Base-by-base conservation (phyloP, 2,888 invertebrate species). In the Polyploca ridens region DNA sequence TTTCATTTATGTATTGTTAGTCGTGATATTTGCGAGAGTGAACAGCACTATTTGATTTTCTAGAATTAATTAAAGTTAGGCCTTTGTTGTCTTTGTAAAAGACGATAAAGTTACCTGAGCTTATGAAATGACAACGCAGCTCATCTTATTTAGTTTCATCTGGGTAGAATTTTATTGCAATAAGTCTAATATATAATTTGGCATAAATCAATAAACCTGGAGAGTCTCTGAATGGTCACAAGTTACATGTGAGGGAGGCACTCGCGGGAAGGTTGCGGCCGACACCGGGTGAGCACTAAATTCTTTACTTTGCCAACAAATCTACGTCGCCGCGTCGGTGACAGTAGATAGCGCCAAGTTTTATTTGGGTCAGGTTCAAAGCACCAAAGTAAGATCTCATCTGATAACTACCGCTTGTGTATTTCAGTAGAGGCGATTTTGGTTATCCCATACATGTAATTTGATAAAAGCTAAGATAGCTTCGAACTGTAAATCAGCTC, bases 361-460 rank as follows among this genome's bases (percentile, higher is more conserved):
- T 87, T 90, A 90, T 90, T 86, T 87, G 84, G 89, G 90, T 88
- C 89, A 87, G 85, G 77, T 77, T 79, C 73, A 72, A 64, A 67
- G 72, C 54, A 70, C 70, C 69, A 54, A 72, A 76, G 75, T 75
- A 73, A 63, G 69, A 76, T 71, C 79, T 79, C 76, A 79, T 78
- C 79, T 73, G 76, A 79, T 77, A 81, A 80, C 75, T 77, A 72
- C 64, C 64, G 62, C 59, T 62, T 27, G 14, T 19, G 19, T 19
- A 5, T 54, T 46, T 54, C 10, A 19, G 19, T 54, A n/a, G 10
- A 19, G 54, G 19, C 7, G 8, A 3, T 49, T 8, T 8, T 46
- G 14, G 14, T 46, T 46, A 46, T 49, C 8, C 16, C 16, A 5
- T 7, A 16, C 16, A 49, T 5, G 16, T 16, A 16, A 49, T 16